Evolutionary conservation across 1,140 invertebrate genomes (phyloP).

Genomic region (Coelopa frigida): DNA sequence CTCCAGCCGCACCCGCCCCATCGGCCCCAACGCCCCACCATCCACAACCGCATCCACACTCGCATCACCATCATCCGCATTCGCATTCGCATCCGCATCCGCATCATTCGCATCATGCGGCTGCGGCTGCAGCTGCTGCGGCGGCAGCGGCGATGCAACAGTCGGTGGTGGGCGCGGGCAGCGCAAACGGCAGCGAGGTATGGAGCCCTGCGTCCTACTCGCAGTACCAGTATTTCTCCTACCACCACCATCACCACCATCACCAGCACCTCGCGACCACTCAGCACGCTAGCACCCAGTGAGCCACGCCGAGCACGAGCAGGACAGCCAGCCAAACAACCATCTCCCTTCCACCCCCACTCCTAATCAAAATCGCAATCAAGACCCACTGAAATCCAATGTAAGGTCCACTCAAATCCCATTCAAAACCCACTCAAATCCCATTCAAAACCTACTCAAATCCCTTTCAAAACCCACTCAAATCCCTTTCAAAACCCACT

Average conservation of each 20-base stretch:
- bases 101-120: neutral
- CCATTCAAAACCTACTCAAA: no score
- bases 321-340: conserved; percentile 30
- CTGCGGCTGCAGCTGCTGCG: neutral
- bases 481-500: no score
- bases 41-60: conserved; percentile 8
- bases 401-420: no score
- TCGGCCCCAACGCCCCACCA: conserved; percentile 8
- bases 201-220: conserved; percentile 46
- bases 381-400: no score
- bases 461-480: no score
- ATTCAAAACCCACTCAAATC: no score
- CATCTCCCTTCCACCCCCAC: conserved; percentile 31
- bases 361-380: no score
- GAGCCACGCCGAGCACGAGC: conserved; percentile 12
- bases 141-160: conserved; percentile 2
- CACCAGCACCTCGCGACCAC: conserved; percentile 8
- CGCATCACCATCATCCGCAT: conserved; percentile 11
- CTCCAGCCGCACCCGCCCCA: conserved; percentile 10
- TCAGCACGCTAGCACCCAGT: conserved; percentile 22
- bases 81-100: neutral
- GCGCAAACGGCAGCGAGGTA: conserved; percentile 39
- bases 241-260: conserved; percentile 25
- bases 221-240: conserved; percentile 44
- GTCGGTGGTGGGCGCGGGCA: no score